These are phyloP conservation scores for Ligdia adustata DNA, from an alignment of 2,888 invertebrate genomes.

Conservation along the genomic window DNA sequence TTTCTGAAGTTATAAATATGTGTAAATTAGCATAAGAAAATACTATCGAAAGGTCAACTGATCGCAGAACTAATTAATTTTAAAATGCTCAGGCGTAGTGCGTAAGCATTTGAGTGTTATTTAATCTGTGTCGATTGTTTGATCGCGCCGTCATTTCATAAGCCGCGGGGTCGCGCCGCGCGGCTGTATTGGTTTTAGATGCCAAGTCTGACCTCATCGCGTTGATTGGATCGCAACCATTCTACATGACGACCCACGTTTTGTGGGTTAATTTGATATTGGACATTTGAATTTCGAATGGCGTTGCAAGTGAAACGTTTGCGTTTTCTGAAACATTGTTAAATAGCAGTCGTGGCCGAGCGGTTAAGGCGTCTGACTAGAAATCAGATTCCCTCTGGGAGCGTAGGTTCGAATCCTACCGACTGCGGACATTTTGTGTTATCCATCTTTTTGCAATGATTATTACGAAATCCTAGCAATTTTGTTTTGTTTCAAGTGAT, in stretches of 20 bases:
- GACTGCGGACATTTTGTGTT: slow-evolving; percentile 84
- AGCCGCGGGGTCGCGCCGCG: slow-evolving; percentile 11
- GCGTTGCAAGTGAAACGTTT: background rate
- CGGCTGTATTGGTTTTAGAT: slow-evolving; percentile 22
- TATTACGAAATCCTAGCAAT: no score
- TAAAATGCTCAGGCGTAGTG: no score
- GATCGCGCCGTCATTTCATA: slow-evolving; percentile 24
- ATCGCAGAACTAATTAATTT: no score
- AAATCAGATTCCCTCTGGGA: slow-evolving; percentile 95
- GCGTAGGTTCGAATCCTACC: slow-evolving; percentile 95
- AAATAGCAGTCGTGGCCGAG: slow-evolving; percentile 90
- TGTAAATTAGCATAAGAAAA: no score
- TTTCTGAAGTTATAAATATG: no score
- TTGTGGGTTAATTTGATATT: slow-evolving; percentile 10
- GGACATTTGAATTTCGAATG: slow-evolving; percentile 5
- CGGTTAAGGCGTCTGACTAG: slow-evolving; percentile 95
- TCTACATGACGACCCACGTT: slow-evolving; percentile 4
- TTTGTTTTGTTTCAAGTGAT: no score
- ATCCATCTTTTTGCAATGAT: background rate
- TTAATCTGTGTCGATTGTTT: slow-evolving; percentile 26
- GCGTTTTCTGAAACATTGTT: background rate
- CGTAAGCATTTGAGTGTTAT: background rate
- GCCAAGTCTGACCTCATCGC: slow-evolving; percentile 25
- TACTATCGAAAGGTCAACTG: no score
- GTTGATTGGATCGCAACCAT: slow-evolving; percentile 22